These are phyloP conservation scores for Protobothrops flavoviridis DNA, from an alignment of 2,113 vertebrate genomes.

Conservation along the genomic window DNA sequence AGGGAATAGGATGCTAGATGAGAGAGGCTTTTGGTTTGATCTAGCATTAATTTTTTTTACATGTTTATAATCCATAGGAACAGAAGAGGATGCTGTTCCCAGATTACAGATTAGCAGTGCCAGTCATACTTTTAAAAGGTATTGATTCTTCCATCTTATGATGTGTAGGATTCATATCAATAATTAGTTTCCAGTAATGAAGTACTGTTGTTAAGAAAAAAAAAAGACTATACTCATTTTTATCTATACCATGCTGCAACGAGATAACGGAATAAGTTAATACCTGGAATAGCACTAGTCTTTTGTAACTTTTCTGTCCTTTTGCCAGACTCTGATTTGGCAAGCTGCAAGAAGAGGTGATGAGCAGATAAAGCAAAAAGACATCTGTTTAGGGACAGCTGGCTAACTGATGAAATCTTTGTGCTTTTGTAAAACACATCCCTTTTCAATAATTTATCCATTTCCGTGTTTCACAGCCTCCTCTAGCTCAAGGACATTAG, in stretches of 20 bases:
- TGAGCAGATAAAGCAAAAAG: not conserved
- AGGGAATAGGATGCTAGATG: not conserved
- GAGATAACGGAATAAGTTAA: not conserved
- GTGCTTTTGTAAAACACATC: not conserved
- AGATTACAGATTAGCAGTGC: not conserved
- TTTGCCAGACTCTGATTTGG: conserved; percentile 13
- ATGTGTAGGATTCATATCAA: not conserved
- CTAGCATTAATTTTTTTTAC: not conserved
- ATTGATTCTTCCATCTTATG: not conserved
- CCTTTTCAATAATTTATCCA: conserved; percentile 5
- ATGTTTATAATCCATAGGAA: not conserved
- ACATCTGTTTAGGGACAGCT: not conserved
- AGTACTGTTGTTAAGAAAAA: not conserved
- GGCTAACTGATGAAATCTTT: not conserved
- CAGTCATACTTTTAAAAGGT: not conserved
- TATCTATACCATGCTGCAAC: not conserved
- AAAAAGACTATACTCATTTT: not conserved
- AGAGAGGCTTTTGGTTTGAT: not conserved
- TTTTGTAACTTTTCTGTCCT: conserved; percentile 24
- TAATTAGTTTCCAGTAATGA: not conserved
- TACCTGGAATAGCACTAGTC: not conserved
- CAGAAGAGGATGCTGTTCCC: not conserved
- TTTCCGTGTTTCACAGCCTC: not conserved
- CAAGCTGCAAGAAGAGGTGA: not conserved
- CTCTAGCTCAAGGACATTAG: not conserved